These are phyloP conservation scores for Hydropotes inermis DNA, from an alignment of 2,113 vertebrate genomes.

Conservation along the genomic window DNA sequence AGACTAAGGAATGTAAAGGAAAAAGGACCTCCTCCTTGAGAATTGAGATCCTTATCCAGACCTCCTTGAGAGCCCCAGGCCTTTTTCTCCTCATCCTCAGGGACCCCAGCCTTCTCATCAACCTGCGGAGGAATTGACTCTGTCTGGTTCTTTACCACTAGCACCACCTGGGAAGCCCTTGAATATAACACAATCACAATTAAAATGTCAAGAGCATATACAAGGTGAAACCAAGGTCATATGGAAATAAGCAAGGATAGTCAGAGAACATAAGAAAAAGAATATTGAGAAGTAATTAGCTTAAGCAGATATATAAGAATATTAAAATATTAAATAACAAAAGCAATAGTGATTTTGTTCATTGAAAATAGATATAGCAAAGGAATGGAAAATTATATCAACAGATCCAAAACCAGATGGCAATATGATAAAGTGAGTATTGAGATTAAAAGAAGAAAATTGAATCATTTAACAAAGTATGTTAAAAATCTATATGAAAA, in stretches of 20 bases:
- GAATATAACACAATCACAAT: background rate
- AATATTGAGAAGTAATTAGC: background rate
- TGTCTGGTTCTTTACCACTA: background rate
- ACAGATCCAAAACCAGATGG: background rate
- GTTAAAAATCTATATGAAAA: background rate
- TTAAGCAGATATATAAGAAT: background rate
- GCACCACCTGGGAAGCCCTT: background rate
- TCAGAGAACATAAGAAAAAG: background rate
- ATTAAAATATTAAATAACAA: background rate
- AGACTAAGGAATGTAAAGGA: background rate
- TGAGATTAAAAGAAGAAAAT: background rate
- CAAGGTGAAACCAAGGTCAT: background rate
- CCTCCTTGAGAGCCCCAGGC: background rate
- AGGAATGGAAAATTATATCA: background rate
- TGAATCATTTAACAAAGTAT: background rate
- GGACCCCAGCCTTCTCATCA: background rate
- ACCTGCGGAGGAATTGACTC: background rate
- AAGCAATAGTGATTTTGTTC: background rate
- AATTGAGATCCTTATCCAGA: background rate
- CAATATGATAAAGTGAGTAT: background rate
- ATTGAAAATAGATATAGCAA: background rate
- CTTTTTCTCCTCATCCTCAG: background rate
- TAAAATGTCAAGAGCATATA: background rate
- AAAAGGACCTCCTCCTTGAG: background rate
- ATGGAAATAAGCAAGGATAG: background rate